phyloP scores from a whole-genome alignment of 64 coral and sea anemone genomes.

The Montipora efflorescens region DNA sequence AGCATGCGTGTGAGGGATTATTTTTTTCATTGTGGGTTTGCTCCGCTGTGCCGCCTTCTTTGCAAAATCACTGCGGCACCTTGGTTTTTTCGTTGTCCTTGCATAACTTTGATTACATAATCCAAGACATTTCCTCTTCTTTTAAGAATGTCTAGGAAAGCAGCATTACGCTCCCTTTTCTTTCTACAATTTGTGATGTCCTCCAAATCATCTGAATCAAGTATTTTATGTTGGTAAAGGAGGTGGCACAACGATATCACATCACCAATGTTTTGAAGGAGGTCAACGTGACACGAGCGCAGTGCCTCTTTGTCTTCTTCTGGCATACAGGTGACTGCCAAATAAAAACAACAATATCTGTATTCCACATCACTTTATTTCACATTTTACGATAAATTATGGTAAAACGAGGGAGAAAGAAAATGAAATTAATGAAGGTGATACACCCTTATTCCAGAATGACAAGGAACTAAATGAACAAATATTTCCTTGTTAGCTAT shows the following conservation, averaged over 20 bases:
- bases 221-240: conserved; percentile 23
- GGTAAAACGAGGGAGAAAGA: too few relatives aligned
- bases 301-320: neutral
- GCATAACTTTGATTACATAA: conserved; percentile 25
- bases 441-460: too few relatives aligned
- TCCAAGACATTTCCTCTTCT: conserved; percentile 30
- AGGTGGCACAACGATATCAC: neutral
- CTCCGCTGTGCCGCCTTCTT: neutral
- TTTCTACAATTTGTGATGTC: fast-evolving
- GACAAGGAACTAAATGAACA: too few relatives aligned
- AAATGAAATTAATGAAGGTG: too few relatives aligned
- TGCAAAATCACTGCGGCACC: conserved; percentile 8
- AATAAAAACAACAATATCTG: neutral
- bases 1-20: too few relatives aligned
- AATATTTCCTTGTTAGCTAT: too few relatives aligned
- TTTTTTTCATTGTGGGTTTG: neutral
- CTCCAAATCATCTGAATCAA: neutral
- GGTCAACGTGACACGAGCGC: neutral
- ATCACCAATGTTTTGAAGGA: conserved; percentile 17
- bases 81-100: neutral
- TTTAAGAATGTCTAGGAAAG: neutral
- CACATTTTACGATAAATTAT: too few relatives aligned
- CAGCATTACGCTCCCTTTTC: neutral
- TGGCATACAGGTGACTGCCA: neutral
- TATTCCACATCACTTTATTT: too few relatives aligned